Evolutionary conservation across 2,797 vertebrate species (phyloP), one percentile per base, ranked within the genome.

Genomic region (Columba guinea): DNA sequence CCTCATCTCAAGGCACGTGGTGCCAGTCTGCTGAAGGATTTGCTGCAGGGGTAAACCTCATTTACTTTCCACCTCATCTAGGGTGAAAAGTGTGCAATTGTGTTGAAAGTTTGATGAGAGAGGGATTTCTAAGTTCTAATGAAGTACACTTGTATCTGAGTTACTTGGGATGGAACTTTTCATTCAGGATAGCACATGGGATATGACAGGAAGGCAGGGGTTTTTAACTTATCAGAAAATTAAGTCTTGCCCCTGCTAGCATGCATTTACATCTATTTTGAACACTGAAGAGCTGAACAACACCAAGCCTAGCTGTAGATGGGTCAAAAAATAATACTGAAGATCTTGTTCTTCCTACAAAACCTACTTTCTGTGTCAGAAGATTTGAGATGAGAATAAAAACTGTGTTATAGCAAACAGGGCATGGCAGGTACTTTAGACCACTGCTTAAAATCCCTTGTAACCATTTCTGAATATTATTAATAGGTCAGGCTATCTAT

Each of bases 21-120:
- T 78, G 84, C 37, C 70, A 67, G 71, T 41, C 59, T 84, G 44
- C 74, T 39, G 63, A 51, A 65, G 68, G 90, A 77, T 84, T 86
- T 97, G 84, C 79, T 93, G 73, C 65, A 76, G 76, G 82, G 91
- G 87, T 94, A 88, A 94, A 88, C 30, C 76, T 94, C 91, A 84
- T 86, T 81, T 84, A 58, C 59, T 73, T 92, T 78, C 41, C 77
- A 78, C 41, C 18, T 90, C 2, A 2, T 73, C 79, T 69, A 35
- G 78, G 80, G 63, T 83, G 55, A 94, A 88, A 95, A 83, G 28
- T 49, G 22, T 39, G 23, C 59, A 49, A 51, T 74, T 75, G 41
- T 80, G 46, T 87, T 82, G 11, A 32, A 86, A 90, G 86, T 82
- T 83, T 13, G 41, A 82, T 1, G 27, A 76, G 68, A 68, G 56